Base-by-base conservation (phyloP, 2,113 vertebrate species). In the Megaceryle torquata region DNA sequence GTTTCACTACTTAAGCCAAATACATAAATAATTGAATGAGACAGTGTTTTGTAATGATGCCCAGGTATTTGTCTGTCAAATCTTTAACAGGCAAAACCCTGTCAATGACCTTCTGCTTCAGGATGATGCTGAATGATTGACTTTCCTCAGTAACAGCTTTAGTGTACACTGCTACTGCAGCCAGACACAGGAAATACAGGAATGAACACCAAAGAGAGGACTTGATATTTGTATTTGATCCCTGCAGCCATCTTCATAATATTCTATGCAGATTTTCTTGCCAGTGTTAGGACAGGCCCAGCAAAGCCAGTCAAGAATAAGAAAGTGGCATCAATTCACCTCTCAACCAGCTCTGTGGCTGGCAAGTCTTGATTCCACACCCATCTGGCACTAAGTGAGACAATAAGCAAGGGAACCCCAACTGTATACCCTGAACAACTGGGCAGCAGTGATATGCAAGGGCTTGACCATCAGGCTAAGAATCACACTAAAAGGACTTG, bases 1-100 rank as follows among this genome's bases (percentile, higher is more conserved):
- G 37, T 91, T 97, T 75, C 26, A 64, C 65, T 53, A 68, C 41
- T 75, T 60, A 88, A 88, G 57, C 26, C 79, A 93, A 46, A 57
- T 79, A 79, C n/a, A 33, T 35, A 86, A 91, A 68, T 75, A 72
- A 82, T 20, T 39, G 24, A 77, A 85, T 1, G 0, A 85, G 86
- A 94, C 13, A 4, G 15, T 61, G 75, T 39, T 83, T 57, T 88
- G 14, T 82, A 89, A 93, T 15, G 41, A 78, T 54, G n/a, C 13
- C n/a, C 68, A 83, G 31, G 6, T 64, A 86, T 33, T 61, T 64
- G 20, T 54, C 68, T 75, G 53, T 83, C 48, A 83, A 72, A 70
- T 48, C 31, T 50, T 69, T 33, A 63, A 76, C 48, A 93, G 65
- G 2, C 8, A 4, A 78, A 84, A 60, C 6, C 16, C 8, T 72